A percentile compares a stretch with the other conserved stretches of the same genome.
Conservation (phyloP, 2,113 vertebrate species). For the Poicephalus meyeri region DNA sequence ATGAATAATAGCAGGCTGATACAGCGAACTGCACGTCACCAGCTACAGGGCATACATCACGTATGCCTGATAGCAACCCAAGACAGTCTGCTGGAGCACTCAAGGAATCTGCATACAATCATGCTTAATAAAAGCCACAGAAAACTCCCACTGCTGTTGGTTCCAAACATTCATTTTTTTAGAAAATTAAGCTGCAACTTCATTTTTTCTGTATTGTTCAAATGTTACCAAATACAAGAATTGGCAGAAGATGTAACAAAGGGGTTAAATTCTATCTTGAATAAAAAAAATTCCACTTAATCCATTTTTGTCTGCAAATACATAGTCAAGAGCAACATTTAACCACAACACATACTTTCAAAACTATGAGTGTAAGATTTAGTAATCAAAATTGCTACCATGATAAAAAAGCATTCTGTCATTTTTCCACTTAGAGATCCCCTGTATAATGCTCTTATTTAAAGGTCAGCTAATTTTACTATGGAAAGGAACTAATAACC, state of each 20-base stretch:
- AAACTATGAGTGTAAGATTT: background rate
- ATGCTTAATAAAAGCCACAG: slow-evolving; percentile 46
- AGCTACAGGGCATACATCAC: slow-evolving; percentile 19
- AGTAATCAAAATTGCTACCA: background rate
- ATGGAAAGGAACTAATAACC: slow-evolving; percentile 54
- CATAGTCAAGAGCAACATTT: background rate
- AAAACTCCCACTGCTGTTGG: background rate
- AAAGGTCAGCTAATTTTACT: slow-evolving; percentile 66
- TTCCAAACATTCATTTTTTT: background rate
- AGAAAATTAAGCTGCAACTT: background rate
- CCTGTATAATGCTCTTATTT: slow-evolving; percentile 12
- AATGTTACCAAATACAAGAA: background rate
- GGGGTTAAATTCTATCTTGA: background rate
- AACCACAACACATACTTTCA: background rate
- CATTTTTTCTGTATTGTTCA: background rate
- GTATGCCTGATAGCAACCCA: slow-evolving; percentile 9
- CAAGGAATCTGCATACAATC: slow-evolving; percentile 57
- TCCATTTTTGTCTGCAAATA: background rate
- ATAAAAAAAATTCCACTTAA: background rate
- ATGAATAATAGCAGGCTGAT: background rate
- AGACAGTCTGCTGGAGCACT: slow-evolving; percentile 16
- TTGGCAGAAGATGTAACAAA: rapidly evolving
- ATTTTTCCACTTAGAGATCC: slow-evolving; percentile 36
- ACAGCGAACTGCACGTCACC: background rate
- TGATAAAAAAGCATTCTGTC: slow-evolving; percentile 37